Conservation (phyloP, 1,140 invertebrate species). For the Drosophila leontia region DNA sequence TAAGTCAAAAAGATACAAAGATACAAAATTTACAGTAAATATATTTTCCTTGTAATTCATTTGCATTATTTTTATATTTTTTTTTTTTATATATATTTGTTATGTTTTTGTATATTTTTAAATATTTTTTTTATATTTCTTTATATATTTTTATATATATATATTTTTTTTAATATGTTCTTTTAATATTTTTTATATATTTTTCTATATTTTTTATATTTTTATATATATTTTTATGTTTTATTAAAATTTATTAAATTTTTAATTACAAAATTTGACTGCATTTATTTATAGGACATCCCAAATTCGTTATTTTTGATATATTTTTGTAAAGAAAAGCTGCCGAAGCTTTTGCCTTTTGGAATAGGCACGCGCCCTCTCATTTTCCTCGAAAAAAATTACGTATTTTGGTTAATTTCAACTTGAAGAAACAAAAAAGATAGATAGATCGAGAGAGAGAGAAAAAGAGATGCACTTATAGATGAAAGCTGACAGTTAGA, state of each 20-base stretch:
- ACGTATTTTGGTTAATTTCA: constrained; percentile 44
- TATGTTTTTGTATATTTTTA: background rate
- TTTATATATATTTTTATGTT: too few relatives aligned
- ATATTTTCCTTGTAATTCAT: too few relatives aligned
- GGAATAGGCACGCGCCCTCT: constrained; percentile 34
- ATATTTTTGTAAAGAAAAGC: constrained; percentile 6
- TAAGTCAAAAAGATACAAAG: too few relatives aligned
- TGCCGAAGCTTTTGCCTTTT: constrained; percentile 28
- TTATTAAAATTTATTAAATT: too few relatives aligned
- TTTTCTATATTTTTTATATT: too few relatives aligned
- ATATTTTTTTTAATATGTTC: too few relatives aligned
- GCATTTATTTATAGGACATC: constrained; percentile 1
- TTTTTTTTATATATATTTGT: background rate
- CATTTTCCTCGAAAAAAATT: constrained; percentile 12
- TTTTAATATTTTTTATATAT: too few relatives aligned
- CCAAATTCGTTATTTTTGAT: background rate
- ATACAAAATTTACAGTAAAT: too few relatives aligned
- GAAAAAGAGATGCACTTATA: constrained; percentile 2
- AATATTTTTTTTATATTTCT: too few relatives aligned
- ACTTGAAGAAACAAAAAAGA: constrained; percentile 17
- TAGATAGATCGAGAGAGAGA: background rate
- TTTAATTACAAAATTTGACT: too few relatives aligned
- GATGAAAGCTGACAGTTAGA: constrained; percentile 2
- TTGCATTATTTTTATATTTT: background rate
- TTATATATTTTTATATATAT: too few relatives aligned